phyloP scores from a whole-genome alignment of 2,113 vertebrate genomes.

The Picathartes gymnocephalus region DNA sequence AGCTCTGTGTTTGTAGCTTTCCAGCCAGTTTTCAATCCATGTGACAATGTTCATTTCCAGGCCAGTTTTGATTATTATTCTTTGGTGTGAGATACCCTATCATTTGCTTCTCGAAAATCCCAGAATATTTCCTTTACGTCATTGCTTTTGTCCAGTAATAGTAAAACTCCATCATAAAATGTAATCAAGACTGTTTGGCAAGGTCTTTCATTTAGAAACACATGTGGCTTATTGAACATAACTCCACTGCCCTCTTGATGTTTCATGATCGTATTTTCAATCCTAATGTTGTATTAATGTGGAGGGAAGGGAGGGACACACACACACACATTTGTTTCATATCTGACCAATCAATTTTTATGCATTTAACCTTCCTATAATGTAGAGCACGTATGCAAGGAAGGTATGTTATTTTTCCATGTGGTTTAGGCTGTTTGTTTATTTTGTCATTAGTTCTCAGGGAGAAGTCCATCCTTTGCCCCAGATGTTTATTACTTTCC shows the following conservation, averaged over 20 bases:
- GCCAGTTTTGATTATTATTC: constrained; percentile 51
- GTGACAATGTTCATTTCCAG: constrained; percentile 28
- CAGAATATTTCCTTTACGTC: constrained; percentile 49
- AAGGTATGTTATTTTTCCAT: background rate
- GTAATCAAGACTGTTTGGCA: constrained; percentile 58
- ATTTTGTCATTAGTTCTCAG: constrained; percentile 44
- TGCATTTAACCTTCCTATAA: background rate
- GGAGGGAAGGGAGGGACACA: background rate
- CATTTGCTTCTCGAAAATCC: constrained; percentile 42
- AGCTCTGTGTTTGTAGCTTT: constrained; percentile 26
- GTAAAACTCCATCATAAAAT: constrained; percentile 48
- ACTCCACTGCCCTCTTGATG: background rate
- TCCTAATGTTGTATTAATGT: background rate
- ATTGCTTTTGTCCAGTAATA: constrained; percentile 33
- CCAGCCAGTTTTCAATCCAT: constrained; percentile 3
- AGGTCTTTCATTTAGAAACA: constrained; percentile 56
- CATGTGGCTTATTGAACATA: constrained; percentile 22
- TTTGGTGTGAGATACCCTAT: constrained; percentile 38
- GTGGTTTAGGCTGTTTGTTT: constrained; percentile 44
- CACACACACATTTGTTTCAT: background rate
- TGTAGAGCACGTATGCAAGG: background rate
- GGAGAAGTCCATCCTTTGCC: constrained; percentile 27
- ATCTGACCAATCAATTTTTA: background rate
- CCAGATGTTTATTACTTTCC: constrained; percentile 50
- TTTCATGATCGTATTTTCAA: background rate